A percentile compares a stretch with the other conserved stretches of the same genome.
These are phyloP conservation scores for Ariopsis seemanni DNA, from an alignment of 2,113 vertebrate species.

Conservation along the genomic window DNA sequence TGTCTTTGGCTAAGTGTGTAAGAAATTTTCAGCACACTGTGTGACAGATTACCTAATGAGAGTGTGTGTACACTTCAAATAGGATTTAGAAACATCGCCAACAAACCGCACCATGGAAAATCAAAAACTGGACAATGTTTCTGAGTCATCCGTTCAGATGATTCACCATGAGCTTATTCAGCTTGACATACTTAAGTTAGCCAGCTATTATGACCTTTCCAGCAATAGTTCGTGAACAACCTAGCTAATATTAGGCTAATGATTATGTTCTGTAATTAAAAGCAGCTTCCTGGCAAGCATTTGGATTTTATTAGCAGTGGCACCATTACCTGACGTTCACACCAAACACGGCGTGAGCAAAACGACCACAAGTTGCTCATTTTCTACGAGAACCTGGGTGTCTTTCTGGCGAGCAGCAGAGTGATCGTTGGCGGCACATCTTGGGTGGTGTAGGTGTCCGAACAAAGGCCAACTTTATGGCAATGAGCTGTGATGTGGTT, in stretches of 20 bases:
- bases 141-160: neutral
- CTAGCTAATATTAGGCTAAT: too few relatives aligned
- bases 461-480: too few relatives aligned
- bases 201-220: neutral
- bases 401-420: too few relatives aligned
- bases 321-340: too few relatives aligned
- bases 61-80: conserved; percentile 25
- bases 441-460: too few relatives aligned
- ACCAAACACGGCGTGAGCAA: too few relatives aligned
- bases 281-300: neutral
- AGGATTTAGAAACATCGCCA: conserved; percentile 4
- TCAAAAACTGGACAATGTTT: neutral
- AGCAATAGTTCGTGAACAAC: neutral
- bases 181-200: neutral
- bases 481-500: too few relatives aligned
- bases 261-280: neutral
- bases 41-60: conserved; percentile 29
- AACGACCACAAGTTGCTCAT: too few relatives aligned
- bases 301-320: too few relatives aligned
- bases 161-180: neutral
- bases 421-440: too few relatives aligned
- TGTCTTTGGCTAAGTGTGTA: conserved; percentile 25
- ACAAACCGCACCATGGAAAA: neutral
- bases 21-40: conserved; percentile 25
- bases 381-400: too few relatives aligned